Conservation (phyloP, 92 coral and sea anemone genomes). For the Desmophyllum pertusum region DNA sequence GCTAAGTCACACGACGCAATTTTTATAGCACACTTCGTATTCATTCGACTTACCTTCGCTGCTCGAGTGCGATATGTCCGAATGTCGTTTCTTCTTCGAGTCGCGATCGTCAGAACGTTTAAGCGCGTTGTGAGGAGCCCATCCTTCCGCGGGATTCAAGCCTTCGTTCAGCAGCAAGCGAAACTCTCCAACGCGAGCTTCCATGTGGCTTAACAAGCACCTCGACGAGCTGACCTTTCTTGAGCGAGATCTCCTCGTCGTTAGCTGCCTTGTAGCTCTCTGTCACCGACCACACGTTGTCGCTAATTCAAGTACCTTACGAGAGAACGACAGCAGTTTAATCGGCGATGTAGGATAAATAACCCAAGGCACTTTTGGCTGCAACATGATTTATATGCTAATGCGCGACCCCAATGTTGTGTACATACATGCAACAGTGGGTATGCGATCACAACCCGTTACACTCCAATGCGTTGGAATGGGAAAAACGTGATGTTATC, state of each 20-base stretch:
- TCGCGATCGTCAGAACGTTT: slow-evolving; percentile 84
- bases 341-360: slow-evolving; percentile 74
- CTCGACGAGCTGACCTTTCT: slow-evolving; percentile 96
- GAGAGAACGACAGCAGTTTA: slow-evolving; percentile 71
- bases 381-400: slow-evolving; percentile 37
- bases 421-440: neutral
- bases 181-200: slow-evolving; percentile 91
- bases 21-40: neutral
- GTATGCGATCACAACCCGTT: slow-evolving; percentile 10
- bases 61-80: slow-evolving; percentile 97
- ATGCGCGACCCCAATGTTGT: slow-evolving; percentile 19
- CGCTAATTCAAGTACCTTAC: slow-evolving; percentile 81
- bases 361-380: slow-evolving; percentile 39
- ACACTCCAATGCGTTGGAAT: slow-evolving; percentile 35
- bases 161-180: slow-evolving; percentile 90
- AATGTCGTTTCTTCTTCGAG: slow-evolving; percentile 77
- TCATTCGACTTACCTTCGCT: slow-evolving; percentile 86
- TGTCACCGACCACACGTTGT: slow-evolving; percentile 83
- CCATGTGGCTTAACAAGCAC: slow-evolving; percentile 92
- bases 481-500: slow-evolving; percentile 22
- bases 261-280: slow-evolving; percentile 87
- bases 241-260: slow-evolving; percentile 95
- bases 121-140: slow-evolving; percentile 88
- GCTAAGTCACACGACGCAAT: slow-evolving; percentile 11
- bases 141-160: slow-evolving; percentile 81